Evolutionary conservation across 2,797 vertebrate species (phyloP), one percentile per base, ranked within the genome.

Genomic region (Enteromius fasciolatus): DNA sequence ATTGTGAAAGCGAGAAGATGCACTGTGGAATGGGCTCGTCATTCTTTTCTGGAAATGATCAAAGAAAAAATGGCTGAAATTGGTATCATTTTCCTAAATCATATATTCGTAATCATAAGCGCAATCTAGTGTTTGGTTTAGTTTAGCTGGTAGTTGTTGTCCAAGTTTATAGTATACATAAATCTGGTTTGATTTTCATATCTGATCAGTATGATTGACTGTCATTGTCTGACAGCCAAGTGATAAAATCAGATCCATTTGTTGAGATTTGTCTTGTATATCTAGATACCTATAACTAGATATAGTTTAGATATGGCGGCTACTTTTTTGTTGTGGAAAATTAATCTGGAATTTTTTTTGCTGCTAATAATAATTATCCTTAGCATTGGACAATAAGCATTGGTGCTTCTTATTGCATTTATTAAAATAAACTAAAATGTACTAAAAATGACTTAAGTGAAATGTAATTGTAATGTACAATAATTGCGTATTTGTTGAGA

Each of bases 221-320:
- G 12, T 76, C 15, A 41, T 76, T 61, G 15, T 44, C 41, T 44
- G 41, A 44, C 10, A 44, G 41, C 41, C 54, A 59, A 59, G 33
- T 25, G n/a, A 76, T 76, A 17, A 61, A 25, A 44, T 61, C 23
- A n/a, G 28, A n/a, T 75, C 31, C 11, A 23, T 75, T 75, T n/a
- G 28, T 73, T 57, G 28, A 36, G 20, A 57, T 54, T 7, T 75
- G 28, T 28, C 57, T 12, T 57, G 41, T n/a, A 61, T 1, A 20
- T 41, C 12, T 41, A 18, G n/a, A 76, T 44, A 44, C 41, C 41
- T 44, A 44, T 44, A 44, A 11, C 41, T 44, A 11, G 0, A 44
- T 44, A 44, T 44, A 44, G 41, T 44, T 44, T 44, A 44, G 41
- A 12, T 44, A 44, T 25, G 28, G 54, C 44, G 59, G n/a, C 33